Percentiles rank a stretch among this genome's conserved stretches.
Conservation (phyloP, 1,140 invertebrate genomes). For the Tetranychus cinnabarinus region DNA sequence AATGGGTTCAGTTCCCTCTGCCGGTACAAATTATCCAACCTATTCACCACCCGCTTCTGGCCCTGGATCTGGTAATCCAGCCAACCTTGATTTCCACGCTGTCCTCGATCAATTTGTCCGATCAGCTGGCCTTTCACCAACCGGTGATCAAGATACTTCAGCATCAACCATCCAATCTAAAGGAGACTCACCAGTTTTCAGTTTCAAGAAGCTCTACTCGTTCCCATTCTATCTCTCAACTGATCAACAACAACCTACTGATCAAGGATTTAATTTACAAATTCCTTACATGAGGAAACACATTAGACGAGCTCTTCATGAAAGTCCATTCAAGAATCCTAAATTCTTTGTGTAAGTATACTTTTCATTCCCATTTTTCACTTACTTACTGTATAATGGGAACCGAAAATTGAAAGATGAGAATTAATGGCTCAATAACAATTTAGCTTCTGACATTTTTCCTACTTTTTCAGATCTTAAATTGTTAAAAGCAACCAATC, state of each 20-base stretch:
- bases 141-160: conserved; percentile 11
- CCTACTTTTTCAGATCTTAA: background rate
- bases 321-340: background rate
- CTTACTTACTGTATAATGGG: background rate
- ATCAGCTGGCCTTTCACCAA: conserved; percentile 8
- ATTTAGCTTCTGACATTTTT: background rate
- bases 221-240: conserved; percentile 5
- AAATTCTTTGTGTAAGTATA: background rate
- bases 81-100: conserved; percentile 8
- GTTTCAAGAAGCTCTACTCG: conserved; percentile 5
- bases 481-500: background rate
- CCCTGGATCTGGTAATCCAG: background rate
- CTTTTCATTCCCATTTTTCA: background rate
- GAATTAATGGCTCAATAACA: background rate
- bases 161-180: background rate
- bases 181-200: conserved; percentile 5
- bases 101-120: conserved; percentile 10
- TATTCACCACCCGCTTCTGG: background rate
- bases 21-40: background rate
- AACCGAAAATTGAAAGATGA: background rate
- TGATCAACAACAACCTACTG: background rate
- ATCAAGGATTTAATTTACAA: background rate
- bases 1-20: background rate
- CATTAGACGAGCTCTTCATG: background rate
- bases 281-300: conserved; percentile 7